These are phyloP conservation scores for Falco peregrinus DNA, from an alignment of 2,797 vertebrate species.

Conservation along the genomic window DNA sequence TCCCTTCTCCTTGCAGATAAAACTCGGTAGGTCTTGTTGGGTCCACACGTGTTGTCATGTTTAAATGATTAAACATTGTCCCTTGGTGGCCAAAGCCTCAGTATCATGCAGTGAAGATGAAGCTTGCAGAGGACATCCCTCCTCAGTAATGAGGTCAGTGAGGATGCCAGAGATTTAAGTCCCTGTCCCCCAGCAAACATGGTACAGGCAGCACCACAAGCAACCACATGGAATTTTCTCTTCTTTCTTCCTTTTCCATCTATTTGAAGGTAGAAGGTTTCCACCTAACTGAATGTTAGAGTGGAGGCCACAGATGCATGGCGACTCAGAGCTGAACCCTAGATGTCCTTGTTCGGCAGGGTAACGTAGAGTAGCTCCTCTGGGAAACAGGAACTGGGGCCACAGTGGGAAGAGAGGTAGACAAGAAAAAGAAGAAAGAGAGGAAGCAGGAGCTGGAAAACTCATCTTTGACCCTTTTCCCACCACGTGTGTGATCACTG, in stretches of 20 bases:
- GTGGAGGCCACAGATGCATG: background rate
- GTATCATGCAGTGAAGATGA: background rate
- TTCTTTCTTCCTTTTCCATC: background rate
- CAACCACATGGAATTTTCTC: background rate
- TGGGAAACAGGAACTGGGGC: background rate
- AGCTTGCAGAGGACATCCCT: background rate
- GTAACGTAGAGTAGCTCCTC: accelerated
- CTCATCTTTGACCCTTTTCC: background rate
- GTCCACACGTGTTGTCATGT: background rate
- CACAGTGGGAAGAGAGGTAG: background rate
- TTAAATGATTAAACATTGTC: background rate
- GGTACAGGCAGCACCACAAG: background rate
- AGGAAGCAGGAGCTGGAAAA: background rate
- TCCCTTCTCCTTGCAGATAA: background rate
- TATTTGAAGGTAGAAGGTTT: background rate
- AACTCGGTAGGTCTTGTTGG: background rate
- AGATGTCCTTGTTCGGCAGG: background rate
- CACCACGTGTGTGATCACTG: accelerated
- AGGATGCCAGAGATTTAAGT: background rate
- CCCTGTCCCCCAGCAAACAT: background rate
- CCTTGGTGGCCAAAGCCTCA: background rate
- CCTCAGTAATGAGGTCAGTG: background rate
- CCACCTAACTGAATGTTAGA: background rate
- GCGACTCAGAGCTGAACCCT: background rate
- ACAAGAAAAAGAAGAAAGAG: background rate